Conservation (phyloP, 2,113 vertebrate species). For the Otus sunia region DNA sequence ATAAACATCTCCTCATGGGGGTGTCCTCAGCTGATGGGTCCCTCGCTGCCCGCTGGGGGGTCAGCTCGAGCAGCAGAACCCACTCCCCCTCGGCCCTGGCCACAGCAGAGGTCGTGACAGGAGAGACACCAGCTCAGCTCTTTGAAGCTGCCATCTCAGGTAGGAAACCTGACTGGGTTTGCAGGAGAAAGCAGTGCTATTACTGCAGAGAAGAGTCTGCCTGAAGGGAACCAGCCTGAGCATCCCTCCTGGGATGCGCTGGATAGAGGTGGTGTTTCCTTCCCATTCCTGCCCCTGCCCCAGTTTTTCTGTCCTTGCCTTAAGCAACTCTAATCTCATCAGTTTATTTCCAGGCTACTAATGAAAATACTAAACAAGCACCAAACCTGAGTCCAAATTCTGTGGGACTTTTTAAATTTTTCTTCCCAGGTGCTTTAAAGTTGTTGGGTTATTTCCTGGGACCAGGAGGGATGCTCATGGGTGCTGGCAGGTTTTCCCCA, state of each 20-base stretch:
- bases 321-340: not conserved
- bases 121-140: not conserved
- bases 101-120: rapidly evolving
- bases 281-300: not conserved
- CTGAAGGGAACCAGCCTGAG: not conserved
- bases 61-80: not conserved
- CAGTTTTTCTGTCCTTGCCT: too few species aligned
- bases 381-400: not conserved
- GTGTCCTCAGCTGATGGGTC: not conserved
- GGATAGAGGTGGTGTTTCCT: rapidly evolving
- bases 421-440: not conserved
- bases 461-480: not conserved
- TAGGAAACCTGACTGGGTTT: not conserved
- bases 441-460: rapidly evolving
- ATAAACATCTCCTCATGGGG: not conserved
- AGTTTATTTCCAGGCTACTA: not conserved
- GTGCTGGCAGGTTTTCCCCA: too few species aligned
- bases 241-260: not conserved
- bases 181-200: not conserved
- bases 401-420: rapidly evolving
- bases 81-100: not conserved
- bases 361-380: not conserved
- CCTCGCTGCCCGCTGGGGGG: not conserved
- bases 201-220: not conserved
- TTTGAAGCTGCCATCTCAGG: not conserved